Evolutionary conservation across 2,888 invertebrate species (phyloP).

Genomic region (Platypus cylindrus): DNA sequence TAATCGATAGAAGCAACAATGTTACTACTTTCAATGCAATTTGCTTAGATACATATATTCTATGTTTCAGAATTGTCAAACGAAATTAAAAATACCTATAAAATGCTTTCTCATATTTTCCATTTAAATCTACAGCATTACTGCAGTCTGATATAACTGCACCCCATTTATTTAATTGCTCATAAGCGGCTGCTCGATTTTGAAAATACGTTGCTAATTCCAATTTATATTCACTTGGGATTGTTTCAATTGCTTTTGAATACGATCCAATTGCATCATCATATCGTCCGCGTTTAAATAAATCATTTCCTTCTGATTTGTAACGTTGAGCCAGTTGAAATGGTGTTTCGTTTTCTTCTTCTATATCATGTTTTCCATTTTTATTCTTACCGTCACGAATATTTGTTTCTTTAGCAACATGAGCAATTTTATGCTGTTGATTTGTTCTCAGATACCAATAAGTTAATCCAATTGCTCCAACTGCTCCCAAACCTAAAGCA

Average conservation of each 20-base stretch:
- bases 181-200: conserved; percentile 91
- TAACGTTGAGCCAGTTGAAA: conserved; percentile 62
- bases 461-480: conserved; percentile 66
- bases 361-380: too few species aligned
- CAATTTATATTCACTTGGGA: conserved; percentile 56
- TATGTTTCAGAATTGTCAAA: background rate
- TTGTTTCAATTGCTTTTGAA: conserved; percentile 84
- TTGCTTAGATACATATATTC: background rate
- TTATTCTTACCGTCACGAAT: too few species aligned
- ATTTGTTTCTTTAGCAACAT: conserved; percentile 5
- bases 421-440: conserved; percentile 31
- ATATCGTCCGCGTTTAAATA: conserved; percentile 75
- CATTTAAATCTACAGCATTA: conserved; percentile 71
- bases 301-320: conserved; percentile 83
- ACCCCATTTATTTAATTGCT: conserved; percentile 75
- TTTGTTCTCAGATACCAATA: conserved; percentile 41
- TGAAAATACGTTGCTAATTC: conserved; percentile 88
- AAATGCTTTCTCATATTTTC: conserved; percentile 79
- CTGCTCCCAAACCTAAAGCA: conserved; percentile 70
- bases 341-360: conserved; percentile 38
- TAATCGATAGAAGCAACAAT: background rate
- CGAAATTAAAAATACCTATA: conserved; percentile 29
- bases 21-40: background rate
- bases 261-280: conserved; percentile 85
- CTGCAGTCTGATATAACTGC: conserved; percentile 80